A percentile compares a stretch with the other conserved stretches of the same genome.
phyloP scores from a whole-genome alignment of 2,888 invertebrate genomes.

The Disparrhopalites patrizii region DNA sequence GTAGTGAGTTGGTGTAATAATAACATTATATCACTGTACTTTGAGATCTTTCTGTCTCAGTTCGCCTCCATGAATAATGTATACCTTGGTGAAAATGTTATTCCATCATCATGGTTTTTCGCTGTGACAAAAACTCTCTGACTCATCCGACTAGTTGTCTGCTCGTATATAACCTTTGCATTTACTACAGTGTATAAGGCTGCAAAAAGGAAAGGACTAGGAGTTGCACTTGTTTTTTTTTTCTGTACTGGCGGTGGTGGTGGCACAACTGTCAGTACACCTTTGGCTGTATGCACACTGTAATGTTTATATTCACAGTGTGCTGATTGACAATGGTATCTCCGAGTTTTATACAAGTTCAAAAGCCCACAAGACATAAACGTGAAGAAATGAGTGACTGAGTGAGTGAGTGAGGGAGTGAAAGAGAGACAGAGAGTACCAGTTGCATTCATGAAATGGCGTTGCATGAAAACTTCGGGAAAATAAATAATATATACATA shows the following conservation, averaged over 20 bases:
- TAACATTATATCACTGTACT: too few species aligned
- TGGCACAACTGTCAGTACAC: too few species aligned
- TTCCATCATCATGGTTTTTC: neutral
- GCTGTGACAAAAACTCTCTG: slow-evolving; percentile 12
- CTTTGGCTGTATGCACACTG: neutral
- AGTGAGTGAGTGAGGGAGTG: too few species aligned
- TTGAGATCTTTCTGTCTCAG: too few species aligned
- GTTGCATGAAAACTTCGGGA: slow-evolving; percentile 5
- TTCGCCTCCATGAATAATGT: neutral
- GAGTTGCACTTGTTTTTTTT: too few species aligned
- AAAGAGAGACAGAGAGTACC: neutral
- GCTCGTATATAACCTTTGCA: too few species aligned
- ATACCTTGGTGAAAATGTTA: neutral
- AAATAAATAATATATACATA: slow-evolving; percentile 10
- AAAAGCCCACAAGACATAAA: slow-evolving; percentile 20
- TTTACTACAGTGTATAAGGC: too few species aligned
- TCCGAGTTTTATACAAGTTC: slow-evolving; percentile 17
- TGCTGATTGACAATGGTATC: slow-evolving; percentile 20
- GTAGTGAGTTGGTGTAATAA: too few species aligned
- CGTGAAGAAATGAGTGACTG: slow-evolving; percentile 14
- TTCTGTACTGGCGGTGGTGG: too few species aligned
- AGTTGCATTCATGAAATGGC: neutral
- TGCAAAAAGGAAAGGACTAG: neutral
- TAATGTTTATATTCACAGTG: slow-evolving; percentile 12
- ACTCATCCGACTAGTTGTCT: slow-evolving; percentile 9